These are phyloP conservation scores for Troides helena DNA, from an alignment of 2,888 invertebrate species.

Conservation along the genomic window DNA sequence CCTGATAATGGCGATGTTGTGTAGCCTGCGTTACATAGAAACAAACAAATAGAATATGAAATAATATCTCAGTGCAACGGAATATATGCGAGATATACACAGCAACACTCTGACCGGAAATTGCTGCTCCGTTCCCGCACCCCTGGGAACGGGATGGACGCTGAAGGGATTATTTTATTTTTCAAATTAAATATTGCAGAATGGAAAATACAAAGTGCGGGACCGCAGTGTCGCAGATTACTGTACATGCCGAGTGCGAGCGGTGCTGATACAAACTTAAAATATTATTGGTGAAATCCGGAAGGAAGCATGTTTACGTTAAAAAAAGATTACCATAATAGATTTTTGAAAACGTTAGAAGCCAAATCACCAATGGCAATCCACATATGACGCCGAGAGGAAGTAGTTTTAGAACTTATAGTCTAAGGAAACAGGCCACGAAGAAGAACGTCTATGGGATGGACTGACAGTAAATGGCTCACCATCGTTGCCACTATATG, in stretches of 20 bases:
- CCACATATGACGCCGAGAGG: too few species aligned
- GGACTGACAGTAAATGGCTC: too few species aligned
- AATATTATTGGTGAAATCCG: too few species aligned
- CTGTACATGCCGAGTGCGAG: slow-evolving; percentile 6
- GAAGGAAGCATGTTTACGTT: too few species aligned
- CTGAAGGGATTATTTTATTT: slow-evolving; percentile 25
- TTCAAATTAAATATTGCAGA: slow-evolving; percentile 29
- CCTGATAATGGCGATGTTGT: too few species aligned
- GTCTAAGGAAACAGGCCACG: too few species aligned
- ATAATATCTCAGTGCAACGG: not conserved
- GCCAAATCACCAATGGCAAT: too few species aligned
- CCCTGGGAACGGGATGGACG: slow-evolving; percentile 21
- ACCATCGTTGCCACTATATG: too few species aligned
- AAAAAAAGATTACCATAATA: too few species aligned
- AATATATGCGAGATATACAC: not conserved
- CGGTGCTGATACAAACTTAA: not conserved
- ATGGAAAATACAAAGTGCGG: slow-evolving; percentile 18
- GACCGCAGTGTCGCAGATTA: slow-evolving; percentile 8
- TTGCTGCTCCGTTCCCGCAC: slow-evolving; percentile 19
- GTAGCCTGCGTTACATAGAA: not conserved
- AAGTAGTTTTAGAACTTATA: too few species aligned
- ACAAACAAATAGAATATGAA: not conserved
- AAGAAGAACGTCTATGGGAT: too few species aligned
- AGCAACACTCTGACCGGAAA: slow-evolving; percentile 21
- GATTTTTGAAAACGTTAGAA: too few species aligned